Conservation (phyloP, 2,888 invertebrate genomes). For the Heliconius aoede region DNA sequence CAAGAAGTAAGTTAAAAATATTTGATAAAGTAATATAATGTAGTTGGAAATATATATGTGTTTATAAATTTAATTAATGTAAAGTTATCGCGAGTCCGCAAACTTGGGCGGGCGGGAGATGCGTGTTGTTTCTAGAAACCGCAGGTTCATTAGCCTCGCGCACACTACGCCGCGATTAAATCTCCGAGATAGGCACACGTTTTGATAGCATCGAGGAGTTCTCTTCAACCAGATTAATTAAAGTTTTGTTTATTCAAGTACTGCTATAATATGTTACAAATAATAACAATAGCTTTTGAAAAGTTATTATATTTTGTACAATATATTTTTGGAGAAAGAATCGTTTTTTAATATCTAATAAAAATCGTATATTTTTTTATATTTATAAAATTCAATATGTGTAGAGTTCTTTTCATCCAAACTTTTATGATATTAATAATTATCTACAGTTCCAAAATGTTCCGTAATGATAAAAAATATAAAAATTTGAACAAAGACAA, state of each 20-base stretch:
- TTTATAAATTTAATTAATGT: slow-evolving; percentile 64
- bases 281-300: not conserved
- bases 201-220: slow-evolving; percentile 66
- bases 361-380: no score
- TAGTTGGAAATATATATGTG: slow-evolving; percentile 9
- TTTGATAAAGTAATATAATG: no score
- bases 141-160: slow-evolving; percentile 80
- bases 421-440: not conserved
- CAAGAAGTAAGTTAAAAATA: slow-evolving; percentile 41
- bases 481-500: not conserved
- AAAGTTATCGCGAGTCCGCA: slow-evolving; percentile 71
- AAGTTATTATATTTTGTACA: not conserved
- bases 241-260: slow-evolving; percentile 58
- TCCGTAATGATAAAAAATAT: not conserved
- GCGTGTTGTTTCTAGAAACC: slow-evolving; percentile 77
- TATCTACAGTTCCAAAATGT: not conserved
- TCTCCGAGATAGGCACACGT: slow-evolving; percentile 70
- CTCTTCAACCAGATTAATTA: slow-evolving; percentile 65
- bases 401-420: not conserved
- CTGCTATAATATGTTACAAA: slow-evolving; percentile 24
- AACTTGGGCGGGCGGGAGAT: slow-evolving; percentile 65
- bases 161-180: slow-evolving; percentile 76
- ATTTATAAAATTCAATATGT: not conserved
- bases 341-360: no score
- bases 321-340: not conserved